Percentiles rank a stretch among this genome's conserved stretches.
Conservation (phyloP, 2,888 invertebrate genomes). For the Neria commutata region DNA sequence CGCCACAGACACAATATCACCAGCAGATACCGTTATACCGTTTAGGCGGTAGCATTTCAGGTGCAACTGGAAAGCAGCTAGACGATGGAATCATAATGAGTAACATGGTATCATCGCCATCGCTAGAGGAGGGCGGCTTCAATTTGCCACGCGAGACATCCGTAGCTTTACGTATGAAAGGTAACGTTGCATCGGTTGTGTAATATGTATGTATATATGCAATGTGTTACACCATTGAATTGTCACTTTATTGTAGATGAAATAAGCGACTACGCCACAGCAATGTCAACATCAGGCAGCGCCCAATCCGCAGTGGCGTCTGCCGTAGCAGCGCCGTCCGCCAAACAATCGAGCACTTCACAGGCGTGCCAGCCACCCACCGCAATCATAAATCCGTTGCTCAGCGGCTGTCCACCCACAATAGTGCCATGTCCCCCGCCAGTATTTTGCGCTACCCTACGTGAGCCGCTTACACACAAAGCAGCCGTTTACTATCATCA, state of each 20-base stretch:
- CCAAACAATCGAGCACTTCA: neutral
- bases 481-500: conserved; percentile 82
- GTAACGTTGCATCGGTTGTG: too few relatives aligned
- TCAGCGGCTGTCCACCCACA: conserved; percentile 39
- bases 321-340: conserved; percentile 5
- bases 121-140: conserved; percentile 61
- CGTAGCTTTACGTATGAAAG: conserved; percentile 60
- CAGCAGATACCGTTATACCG: conserved; percentile 54
- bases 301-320: conserved; percentile 30
- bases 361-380: too few relatives aligned
- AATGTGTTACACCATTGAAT: too few relatives aligned
- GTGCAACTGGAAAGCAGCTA: conserved; percentile 39
- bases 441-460: conserved; percentile 66
- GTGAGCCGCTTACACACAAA: conserved; percentile 75
- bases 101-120: conserved; percentile 61
- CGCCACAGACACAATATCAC: conserved; percentile 40
- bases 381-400: conserved; percentile 29
- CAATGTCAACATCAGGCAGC: conserved; percentile 38
- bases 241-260: conserved; percentile 64
- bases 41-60: conserved; percentile 49
- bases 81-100: conserved; percentile 58
- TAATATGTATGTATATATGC: neutral
- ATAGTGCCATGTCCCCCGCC: conserved; percentile 69
- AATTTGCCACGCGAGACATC: conserved; percentile 61
- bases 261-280: conserved; percentile 63